phyloP scores from a whole-genome alignment of 2,888 invertebrate species.

The Aphodius sticticus region DNA sequence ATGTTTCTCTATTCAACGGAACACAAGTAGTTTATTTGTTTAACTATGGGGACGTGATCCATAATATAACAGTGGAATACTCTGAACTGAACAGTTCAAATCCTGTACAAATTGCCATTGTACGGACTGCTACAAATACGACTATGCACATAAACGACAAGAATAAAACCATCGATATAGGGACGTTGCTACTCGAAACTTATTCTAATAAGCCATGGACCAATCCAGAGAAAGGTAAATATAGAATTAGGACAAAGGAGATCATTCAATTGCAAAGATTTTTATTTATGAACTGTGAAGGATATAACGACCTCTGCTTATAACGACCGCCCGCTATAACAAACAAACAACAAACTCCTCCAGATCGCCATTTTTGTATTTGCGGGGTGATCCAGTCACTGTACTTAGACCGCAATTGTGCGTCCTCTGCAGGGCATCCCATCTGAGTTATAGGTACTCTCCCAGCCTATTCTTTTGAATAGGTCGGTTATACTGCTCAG shows the following conservation, averaged over 20 bases:
- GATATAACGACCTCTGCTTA: too few species aligned
- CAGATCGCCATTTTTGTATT: too few species aligned
- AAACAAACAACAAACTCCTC: too few species aligned
- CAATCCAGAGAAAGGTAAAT: conserved; percentile 79
- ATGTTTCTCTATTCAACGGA: conserved; percentile 82
- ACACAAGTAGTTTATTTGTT: conserved; percentile 84
- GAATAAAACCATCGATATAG: conserved; percentile 74
- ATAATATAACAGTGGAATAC: conserved; percentile 80
- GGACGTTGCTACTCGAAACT: conserved; percentile 73
- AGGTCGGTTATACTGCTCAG: too few species aligned
- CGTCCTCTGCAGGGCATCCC: too few species aligned
- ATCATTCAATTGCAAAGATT: neutral
- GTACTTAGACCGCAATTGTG: too few species aligned
- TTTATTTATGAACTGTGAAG: too few species aligned
- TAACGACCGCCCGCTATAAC: too few species aligned
- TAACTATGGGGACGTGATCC: conserved; percentile 82
- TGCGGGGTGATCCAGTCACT: too few species aligned
- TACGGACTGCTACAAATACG: conserved; percentile 75
- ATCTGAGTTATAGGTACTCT: too few species aligned
- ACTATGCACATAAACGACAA: conserved; percentile 83
- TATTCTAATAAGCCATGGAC: conserved; percentile 89
- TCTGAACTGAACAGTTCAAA: conserved; percentile 80
- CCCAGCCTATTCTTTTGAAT: too few species aligned
- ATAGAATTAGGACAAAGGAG: neutral
- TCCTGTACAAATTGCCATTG: conserved; percentile 88